Evolutionary conservation across 2,113 vertebrate species (phyloP).

Genomic region (Eublepharis macularius): DNA sequence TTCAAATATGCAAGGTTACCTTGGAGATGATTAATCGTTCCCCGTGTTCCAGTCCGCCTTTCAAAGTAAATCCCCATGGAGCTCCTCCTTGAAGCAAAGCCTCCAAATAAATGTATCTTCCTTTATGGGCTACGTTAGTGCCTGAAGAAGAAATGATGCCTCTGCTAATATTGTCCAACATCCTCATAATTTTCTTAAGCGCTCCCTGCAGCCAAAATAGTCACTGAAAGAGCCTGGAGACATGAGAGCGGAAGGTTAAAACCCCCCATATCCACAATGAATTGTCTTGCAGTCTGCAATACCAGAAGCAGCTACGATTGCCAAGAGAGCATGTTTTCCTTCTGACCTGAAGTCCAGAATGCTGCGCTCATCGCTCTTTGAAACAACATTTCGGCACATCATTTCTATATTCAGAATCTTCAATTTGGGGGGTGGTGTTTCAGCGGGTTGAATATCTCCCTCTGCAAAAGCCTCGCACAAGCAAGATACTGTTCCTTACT

Average conservation of each 20-base stretch:
- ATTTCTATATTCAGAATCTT: constrained; percentile 24
- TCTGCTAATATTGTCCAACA: constrained; percentile 61
- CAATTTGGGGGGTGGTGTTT: neutral
- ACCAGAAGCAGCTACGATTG: neutral
- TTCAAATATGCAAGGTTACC: constrained; percentile 73
- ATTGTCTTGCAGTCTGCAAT: neutral
- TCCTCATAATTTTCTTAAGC: constrained; percentile 57
- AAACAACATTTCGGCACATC: neutral
- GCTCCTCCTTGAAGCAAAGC: constrained; percentile 89
- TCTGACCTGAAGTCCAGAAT: constrained; percentile 30
- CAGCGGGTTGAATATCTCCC: neutral
- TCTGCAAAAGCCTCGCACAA: neutral
- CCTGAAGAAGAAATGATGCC: constrained; percentile 41
- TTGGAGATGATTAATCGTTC: constrained; percentile 94
- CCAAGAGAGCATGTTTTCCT: constrained; percentile 3
- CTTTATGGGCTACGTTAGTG: constrained; percentile 55
- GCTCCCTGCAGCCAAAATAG: constrained; percentile 7
- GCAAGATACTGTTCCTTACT: neutral
- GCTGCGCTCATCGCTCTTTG: constrained; percentile 15
- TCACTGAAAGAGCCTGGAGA: neutral
- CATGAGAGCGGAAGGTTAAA: neutral
- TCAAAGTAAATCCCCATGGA: constrained; percentile 95
- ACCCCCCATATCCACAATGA: constrained; percentile 13
- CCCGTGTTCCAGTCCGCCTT: constrained; percentile 89
- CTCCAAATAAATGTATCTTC: constrained; percentile 83